Evolutionary conservation across 2,113 vertebrate species (phyloP), one percentile per base, ranked within the genome.

Genomic region (Solea solea): DNA sequence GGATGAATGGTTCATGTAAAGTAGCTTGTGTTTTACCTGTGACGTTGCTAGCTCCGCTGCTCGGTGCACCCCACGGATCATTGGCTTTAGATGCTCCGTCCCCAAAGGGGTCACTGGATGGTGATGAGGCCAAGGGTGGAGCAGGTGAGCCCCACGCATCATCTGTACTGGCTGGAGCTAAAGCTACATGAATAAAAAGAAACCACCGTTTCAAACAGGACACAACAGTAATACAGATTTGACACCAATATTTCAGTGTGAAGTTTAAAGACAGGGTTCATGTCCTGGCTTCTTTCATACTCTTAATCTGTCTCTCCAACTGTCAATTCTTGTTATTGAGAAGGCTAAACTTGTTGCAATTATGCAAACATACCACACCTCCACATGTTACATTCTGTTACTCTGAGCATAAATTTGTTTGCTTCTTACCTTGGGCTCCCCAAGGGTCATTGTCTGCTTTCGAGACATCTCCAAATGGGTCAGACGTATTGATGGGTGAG

Each of bases 121-220:
- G 51, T 1, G 86, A 56, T 9, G 77, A 73, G 60, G 74, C 68
- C 40, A 81, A 14, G 34, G 83, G 82, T 2, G 81, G 77, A 45
- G 86, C 86, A 59, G 94, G 88, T 1, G 91, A 89, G 0, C 93
- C 94, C 93, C 93, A 93, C 0, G 90, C 89, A 57, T 92, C 90
- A 28, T 81, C 88, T 11, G 84, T 56, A 41, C 68, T 72, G 6
- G 69, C 76, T 3, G 89, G 70, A 76, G 86, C 81, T 72, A 89
- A 71, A n/a, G 69, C 86, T 91, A 13, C 44, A 63, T 9, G 21
- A 11, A 27, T 0, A 62, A 54, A 64, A 12, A 3, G 2, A 63
- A 15, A 7, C 67, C 5, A 44, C 1, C 9, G 1, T 5, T 39
- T 70, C 12, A 61, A 57, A 53, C 2, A 50, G 13, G 14, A 53